Base-by-base conservation (phyloP, 2,888 invertebrate species). In the Sclerodermus sp. region DNA sequence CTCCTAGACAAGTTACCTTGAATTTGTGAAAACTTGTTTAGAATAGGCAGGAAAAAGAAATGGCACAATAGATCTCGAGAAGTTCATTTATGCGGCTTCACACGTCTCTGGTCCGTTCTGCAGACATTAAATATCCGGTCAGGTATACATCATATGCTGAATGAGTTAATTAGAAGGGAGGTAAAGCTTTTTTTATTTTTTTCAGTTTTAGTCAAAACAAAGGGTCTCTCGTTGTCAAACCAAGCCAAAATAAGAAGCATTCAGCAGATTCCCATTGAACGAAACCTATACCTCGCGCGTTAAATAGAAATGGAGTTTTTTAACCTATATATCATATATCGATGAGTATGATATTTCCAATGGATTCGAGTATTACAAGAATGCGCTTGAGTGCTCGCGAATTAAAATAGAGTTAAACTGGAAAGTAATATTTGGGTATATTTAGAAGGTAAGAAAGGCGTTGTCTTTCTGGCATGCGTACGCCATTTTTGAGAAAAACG, bases 121-220 rank as follows among this genome's bases (percentile, higher is more conserved):
- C 10, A 42, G 74, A 71, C 74, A 72, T 68, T 66, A 73, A 67
- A 71, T 74, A 70, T 76, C 71, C 77, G 67, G 75, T 64, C 53
- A 51, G 60, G 58, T 65, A 65, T 66, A 55, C 51, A n/a, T n/a
- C n/a, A n/a, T n/a, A n/a, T n/a, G 51, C 54, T 77, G 77, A 76
- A 76, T 76, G 70, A 71, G 77, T 73, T 76, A 77, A 77, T 77
- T 74, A 69, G 59, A 67, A 66, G n/a, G n/a, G 75, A 74, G 75
- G 74, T 74, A 75, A 67, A 67, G 65, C 67, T 68, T 70, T 23
- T 71, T 66, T 66, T 64, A 55, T 61, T 66, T 40, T 68, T 70
- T 23, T 71, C 67, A 66, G 64, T 55, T 61, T 66, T 40, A 17
- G 41, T 45, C 47, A 65, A 68, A 66, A 76, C 74, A 77, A 76